These are phyloP conservation scores for Archips xylosteana DNA, from an alignment of 2,888 invertebrate genomes.

Conservation along the genomic window DNA sequence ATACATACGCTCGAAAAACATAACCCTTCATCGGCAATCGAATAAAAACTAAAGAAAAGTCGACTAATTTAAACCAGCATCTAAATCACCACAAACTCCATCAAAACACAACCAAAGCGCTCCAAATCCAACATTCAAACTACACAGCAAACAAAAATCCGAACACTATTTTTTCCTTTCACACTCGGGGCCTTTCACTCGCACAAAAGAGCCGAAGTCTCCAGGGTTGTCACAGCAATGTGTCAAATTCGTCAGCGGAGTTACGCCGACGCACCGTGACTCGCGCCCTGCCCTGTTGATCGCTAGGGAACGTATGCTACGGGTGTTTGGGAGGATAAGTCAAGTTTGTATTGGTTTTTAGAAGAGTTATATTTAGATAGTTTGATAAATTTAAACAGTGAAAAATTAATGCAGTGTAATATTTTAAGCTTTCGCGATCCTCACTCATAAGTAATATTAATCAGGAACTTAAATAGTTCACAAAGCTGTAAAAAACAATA, in stretches of 20 bases:
- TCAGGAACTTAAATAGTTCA: no score
- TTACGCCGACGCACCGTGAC: slow-evolving; percentile 50
- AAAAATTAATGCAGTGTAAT: no score
- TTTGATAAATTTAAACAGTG: no score
- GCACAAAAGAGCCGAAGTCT: slow-evolving; percentile 41
- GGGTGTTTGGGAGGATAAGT: not conserved
- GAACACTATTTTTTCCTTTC: slow-evolving; percentile 32
- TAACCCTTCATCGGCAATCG: no score
- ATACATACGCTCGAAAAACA: no score
- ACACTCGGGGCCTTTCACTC: slow-evolving; percentile 26
- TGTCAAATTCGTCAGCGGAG: slow-evolving; percentile 42
- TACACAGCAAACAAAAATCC: slow-evolving; percentile 14
- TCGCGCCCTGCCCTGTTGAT: slow-evolving; percentile 71
- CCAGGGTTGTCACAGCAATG: slow-evolving; percentile 47
- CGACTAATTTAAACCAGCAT: no score
- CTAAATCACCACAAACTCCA: not conserved
- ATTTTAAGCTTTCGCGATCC: no score
- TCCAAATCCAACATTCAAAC: not conserved
- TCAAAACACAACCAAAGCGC: not conserved
- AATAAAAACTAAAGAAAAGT: not conserved
- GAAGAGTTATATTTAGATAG: not conserved
- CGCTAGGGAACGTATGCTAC: slow-evolving; percentile 50
- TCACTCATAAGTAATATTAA: no score
- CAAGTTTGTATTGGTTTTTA: not conserved
- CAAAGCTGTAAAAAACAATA: no score